These are phyloP conservation scores for Dimorphilus gyrociliatus DNA, from an alignment of 2,888 invertebrate genomes.

Conservation along the genomic window DNA sequence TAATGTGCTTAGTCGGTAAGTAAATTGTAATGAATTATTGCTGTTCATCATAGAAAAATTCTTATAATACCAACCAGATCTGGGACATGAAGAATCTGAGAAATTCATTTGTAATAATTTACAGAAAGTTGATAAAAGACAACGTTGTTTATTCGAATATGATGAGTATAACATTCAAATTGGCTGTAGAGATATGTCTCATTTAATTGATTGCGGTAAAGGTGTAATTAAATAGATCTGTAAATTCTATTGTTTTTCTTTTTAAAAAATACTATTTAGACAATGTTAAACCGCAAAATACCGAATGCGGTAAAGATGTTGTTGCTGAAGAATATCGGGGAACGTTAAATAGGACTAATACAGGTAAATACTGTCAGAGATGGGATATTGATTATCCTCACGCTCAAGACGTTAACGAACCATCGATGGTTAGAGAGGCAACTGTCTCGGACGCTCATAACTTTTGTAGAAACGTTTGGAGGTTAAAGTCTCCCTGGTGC, in stretches of 20 bases:
- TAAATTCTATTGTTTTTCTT: background rate
- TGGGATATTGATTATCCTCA: background rate
- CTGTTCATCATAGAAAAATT: background rate
- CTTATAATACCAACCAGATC: background rate
- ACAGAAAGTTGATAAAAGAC: background rate
- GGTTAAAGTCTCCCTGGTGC: no score
- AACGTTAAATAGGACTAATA: constrained; percentile 1
- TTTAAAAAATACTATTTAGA: no score
- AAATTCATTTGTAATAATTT: background rate
- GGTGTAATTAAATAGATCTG: background rate
- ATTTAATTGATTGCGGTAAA: background rate
- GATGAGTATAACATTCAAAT: constrained; percentile 2
- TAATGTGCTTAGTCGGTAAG: no score
- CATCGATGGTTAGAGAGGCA: background rate
- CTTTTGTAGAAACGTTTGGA: constrained; percentile 3
- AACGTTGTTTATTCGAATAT: background rate
- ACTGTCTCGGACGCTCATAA: constrained; percentile 1
- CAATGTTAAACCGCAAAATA: background rate
- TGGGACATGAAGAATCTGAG: constrained; percentile 2
- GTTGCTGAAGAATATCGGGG: background rate
- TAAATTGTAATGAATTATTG: constrained; percentile 1
- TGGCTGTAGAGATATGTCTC: constrained; percentile 5
- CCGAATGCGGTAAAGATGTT: background rate
- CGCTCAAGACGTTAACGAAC: background rate
- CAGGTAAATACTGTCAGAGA: constrained; percentile 1